These are phyloP conservation scores for Rhipidura dahli DNA, from an alignment of 2,113 vertebrate genomes.

Conservation along the genomic window DNA sequence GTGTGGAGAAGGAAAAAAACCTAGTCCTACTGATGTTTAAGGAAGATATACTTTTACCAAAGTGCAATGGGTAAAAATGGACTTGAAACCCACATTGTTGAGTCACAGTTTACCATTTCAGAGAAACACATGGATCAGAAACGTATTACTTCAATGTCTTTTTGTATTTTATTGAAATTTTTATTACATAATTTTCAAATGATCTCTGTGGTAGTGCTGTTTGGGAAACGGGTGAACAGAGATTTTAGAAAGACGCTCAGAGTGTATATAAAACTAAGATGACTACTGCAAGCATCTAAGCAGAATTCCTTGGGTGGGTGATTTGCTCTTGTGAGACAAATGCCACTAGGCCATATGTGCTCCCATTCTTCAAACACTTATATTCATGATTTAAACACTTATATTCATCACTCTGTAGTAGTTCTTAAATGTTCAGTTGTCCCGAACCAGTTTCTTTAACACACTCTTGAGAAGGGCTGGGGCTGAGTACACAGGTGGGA, in stretches of 20 bases:
- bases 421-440: not conserved
- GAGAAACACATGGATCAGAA: not conserved
- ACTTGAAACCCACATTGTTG: not conserved
- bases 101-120: not conserved
- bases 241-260: not conserved
- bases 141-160: not conserved
- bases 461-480: not conserved
- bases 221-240: not conserved
- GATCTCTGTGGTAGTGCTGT: not conserved
- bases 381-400: not conserved
- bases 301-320: not conserved
- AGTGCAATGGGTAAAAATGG: not conserved
- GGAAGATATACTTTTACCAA: not conserved
- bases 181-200: not conserved
- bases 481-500: not conserved
- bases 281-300: not conserved
- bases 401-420: not conserved
- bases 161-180: not conserved
- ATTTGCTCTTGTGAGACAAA: not conserved
- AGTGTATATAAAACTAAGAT: not conserved
- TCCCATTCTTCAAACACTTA: not conserved
- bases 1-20: rapidly evolving
- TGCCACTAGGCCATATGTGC: rapidly evolving
- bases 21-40: not conserved
- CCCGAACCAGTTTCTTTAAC: not conserved